Base-by-base conservation (phyloP, 2,888 invertebrate species). In the Apamea crenata region DNA sequence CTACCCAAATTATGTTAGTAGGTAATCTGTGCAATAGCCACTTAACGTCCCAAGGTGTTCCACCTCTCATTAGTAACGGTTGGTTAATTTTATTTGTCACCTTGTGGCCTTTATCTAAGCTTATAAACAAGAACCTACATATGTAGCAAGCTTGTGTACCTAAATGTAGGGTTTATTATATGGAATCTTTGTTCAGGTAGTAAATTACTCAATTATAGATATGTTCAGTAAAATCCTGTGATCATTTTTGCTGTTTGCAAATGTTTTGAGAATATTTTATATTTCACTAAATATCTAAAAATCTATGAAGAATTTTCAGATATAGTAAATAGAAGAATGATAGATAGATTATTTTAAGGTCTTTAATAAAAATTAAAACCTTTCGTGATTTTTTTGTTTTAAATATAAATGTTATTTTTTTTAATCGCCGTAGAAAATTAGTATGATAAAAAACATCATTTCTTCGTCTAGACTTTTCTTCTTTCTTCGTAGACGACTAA, bases 61-160 rank as follows among this genome's bases (percentile, higher is more conserved):
- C 32, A 80, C 77, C 76, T 81, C 74, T 79, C 69, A 80, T 88
- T 87, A 86, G 78, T 80, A 36, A 80, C 81, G 86, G 86, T 80
- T 74, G 78, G 36, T 73, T 88, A 86, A 86, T 88, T 87, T 78
- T 80, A 88, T 87, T 87, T 66, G 78, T 80, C 78, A 80, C 74
- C 78, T 79, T 80, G 66, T 66, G 76, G 75, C 84, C 71, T 68
- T 84, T 83, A 79, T 79, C 76, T 63, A 63, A 53, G 68, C 61
- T 66, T 73, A 53, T 65, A 50, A 66, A 70, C 83, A 61, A 83
- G 74, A 82, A 82, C 74, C 80, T 83, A 82, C 74, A 78, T 83
- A 74, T 70, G 56, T 70, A 14, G 69, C 65, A 36, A 66, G n/a
- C 6, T 12, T 59, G 56, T 78, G 40, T 72, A 68, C n/a, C 32